phyloP scores from a whole-genome alignment of 2,888 invertebrate genomes.

The Pseudanteris insignis region DNA sequence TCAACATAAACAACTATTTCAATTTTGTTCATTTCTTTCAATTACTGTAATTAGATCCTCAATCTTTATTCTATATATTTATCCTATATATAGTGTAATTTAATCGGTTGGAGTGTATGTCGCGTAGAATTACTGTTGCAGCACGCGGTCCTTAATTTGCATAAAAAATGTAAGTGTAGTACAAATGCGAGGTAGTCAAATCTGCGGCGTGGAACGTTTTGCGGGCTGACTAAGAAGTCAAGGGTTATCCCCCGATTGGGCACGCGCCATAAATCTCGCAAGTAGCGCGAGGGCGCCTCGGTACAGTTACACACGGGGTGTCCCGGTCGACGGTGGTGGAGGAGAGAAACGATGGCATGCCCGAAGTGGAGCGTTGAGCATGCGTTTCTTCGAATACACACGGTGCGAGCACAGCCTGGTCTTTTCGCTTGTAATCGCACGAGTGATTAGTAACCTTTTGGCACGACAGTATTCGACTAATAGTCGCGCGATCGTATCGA shows the following conservation, averaged over 20 bases:
- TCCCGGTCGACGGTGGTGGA: too few relatives aligned
- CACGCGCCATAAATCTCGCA: slow-evolving; percentile 60
- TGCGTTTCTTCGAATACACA: slow-evolving; percentile 48
- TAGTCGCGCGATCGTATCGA: slow-evolving; percentile 45
- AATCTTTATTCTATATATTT: too few relatives aligned
- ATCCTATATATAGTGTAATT: too few relatives aligned
- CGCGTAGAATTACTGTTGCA: neutral
- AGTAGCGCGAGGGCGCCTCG: slow-evolving; percentile 52
- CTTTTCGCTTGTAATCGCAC: slow-evolving; percentile 50
- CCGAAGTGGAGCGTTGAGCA: slow-evolving; percentile 49
- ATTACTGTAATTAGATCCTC: too few relatives aligned
- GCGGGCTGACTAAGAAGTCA: slow-evolving; percentile 57
- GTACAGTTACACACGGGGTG: slow-evolving; percentile 42
- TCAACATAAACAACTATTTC: too few relatives aligned
- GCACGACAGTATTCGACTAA: slow-evolving; percentile 60
- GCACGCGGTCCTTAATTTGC: slow-evolving; percentile 7
- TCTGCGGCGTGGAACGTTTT: slow-evolving; percentile 45
- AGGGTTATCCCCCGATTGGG: slow-evolving; percentile 59
- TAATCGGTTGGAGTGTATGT: too few relatives aligned
- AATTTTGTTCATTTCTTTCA: too few relatives aligned
- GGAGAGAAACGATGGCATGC: slow-evolving; percentile 53
- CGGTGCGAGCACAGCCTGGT: slow-evolving; percentile 39
- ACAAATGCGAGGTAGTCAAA: slow-evolving; percentile 46
- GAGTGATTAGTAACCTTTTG: slow-evolving; percentile 59
- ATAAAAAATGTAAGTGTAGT: slow-evolving; percentile 27